phyloP scores from a whole-genome alignment of 2,888 invertebrate genomes.

The Eugnorisma glareosa region DNA sequence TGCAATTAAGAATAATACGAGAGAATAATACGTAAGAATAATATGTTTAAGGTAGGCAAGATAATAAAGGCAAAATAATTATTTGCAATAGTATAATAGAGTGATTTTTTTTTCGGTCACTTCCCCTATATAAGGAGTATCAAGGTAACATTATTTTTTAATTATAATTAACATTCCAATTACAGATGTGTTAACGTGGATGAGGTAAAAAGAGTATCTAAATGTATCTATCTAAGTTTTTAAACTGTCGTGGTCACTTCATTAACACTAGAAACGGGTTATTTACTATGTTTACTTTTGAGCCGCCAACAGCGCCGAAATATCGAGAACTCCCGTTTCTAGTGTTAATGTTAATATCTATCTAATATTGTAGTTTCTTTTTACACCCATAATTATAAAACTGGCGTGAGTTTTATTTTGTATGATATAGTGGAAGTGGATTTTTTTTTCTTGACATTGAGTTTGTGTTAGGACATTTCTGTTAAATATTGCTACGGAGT shows the following conservation, averaged over 20 bases:
- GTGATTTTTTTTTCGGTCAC: neutral
- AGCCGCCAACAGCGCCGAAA: no score
- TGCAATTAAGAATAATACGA: neutral
- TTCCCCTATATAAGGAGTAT: neutral
- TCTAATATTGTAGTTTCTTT: no score
- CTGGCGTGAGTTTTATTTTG: neutral
- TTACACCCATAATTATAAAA: no score
- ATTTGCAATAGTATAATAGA: neutral
- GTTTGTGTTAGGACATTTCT: neutral
- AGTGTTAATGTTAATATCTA: no score
- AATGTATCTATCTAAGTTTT: no score
- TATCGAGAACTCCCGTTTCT: no score
- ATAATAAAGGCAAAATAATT: neutral
- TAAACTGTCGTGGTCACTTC: no score
- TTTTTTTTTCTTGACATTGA: neutral
- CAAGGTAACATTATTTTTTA: neutral
- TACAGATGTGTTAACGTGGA: neutral
- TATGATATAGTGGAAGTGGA: neutral
- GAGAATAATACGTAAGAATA: no score
- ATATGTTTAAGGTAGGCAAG: neutral
- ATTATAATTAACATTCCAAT: no score
- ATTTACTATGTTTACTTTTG: no score
- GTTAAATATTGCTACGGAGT: neutral
- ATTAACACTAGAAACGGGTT: no score
- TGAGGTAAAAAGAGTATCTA: neutral